Evolutionary conservation across 2,113 vertebrate species (phyloP).

Genomic region (Corythaeola cristata): DNA sequence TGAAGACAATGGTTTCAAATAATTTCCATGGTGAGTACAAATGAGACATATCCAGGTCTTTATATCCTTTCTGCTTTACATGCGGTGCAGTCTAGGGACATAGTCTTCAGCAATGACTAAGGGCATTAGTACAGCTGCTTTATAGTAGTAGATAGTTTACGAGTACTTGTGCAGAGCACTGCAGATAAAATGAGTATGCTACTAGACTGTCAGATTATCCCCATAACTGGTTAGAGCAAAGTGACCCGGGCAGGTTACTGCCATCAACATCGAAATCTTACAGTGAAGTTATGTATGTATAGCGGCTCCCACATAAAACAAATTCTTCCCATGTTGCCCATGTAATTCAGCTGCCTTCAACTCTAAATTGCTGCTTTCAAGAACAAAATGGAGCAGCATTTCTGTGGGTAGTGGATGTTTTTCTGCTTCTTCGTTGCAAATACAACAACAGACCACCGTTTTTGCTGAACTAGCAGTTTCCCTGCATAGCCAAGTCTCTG

Average conservation of each 20-base stretch:
- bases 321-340: slow-evolving; percentile 15
- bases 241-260: neutral
- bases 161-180: neutral
- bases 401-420: slow-evolving; percentile 49
- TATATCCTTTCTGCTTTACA: neutral
- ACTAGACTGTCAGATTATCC: neutral
- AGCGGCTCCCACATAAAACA: slow-evolving; percentile 18
- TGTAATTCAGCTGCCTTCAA: slow-evolving; percentile 43
- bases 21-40: neutral
- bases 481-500: neutral
- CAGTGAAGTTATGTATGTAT: neutral
- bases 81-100: neutral
- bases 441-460: slow-evolving; percentile 1
- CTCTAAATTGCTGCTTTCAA: slow-evolving; percentile 38
- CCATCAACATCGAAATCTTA: neutral
- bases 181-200: neutral
- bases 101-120: neutral
- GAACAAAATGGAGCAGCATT: slow-evolving; percentile 37
- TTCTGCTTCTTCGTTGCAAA: slow-evolving; percentile 31
- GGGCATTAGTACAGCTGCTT: neutral
- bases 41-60: neutral
- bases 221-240: neutral
- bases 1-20: neutral
- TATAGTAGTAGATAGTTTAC: neutral
- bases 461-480: slow-evolving; percentile 58